Base-by-base conservation (phyloP, 2,888 invertebrate genomes). In the Chironomus riparius region DNA sequence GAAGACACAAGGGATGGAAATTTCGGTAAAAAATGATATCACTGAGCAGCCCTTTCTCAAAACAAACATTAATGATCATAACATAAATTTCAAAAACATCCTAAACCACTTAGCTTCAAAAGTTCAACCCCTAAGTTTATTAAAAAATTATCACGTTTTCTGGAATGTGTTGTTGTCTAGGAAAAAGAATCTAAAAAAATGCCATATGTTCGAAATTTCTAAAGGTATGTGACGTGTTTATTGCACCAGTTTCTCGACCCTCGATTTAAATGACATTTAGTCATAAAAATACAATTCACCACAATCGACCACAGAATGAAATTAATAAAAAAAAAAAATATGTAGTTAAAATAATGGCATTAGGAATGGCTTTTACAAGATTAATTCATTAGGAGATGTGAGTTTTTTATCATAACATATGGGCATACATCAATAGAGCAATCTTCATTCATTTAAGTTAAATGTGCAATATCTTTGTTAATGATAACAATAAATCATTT, bases 191-290 rank as follows among this genome's bases (percentile, higher is more conserved):
- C 22, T 24, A 24, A 65, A 65, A 65, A 10, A 38, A 18, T 18
- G 68, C 68, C 68, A 68, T 68, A 68, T 68, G 68, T 68, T 47
- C 21, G 21, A 24, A 65, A 65, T 65, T 65, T 65, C 65, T 56
- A 24, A 65, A 68, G 68, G 68, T 68, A 38, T 68, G 47, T 68
- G 68, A 68, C 47, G 68, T 68, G 68, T 68, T 68, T 68, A 68
- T 68, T 68, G 68, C 68, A 65, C 13, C 12, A 65, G 65, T 18
- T 56, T 65, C 12, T 65, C 65, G 65, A 65, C 65, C 65, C 65
- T 22, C 13, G 13, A 38, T 38, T 65, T 65, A 65, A 65, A 65
- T 65, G 65, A 65, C 65, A 65, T 65, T 65, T 65, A 65, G 65
- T 24, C 65, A 65, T 65, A 65, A 65, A 65, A 21, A 4, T 65